Conservation (phyloP, 2,888 invertebrate species). For the Drosophila demipolita region DNA sequence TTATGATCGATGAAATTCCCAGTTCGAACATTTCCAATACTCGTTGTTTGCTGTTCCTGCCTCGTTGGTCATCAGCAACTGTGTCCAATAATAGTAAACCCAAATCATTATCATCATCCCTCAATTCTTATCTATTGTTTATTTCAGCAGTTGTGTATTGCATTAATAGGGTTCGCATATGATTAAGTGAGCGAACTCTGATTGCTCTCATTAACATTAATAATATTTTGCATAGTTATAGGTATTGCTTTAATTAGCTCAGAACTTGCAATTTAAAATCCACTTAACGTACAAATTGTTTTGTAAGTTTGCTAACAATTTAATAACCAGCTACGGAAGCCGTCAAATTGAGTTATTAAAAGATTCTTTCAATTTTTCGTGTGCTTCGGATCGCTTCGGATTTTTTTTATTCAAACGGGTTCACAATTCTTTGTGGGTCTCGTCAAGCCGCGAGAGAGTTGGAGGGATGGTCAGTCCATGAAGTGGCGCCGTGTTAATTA, state of each 20-base stretch:
- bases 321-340: conserved; percentile 51
- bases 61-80: conserved; percentile 44
- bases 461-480: conserved; percentile 41
- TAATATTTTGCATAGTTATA: conserved; percentile 7
- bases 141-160: not conserved
- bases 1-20: conserved; percentile 85
- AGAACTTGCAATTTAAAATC: conserved; percentile 27
- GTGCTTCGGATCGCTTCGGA: conserved; percentile 24
- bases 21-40: conserved; percentile 74
- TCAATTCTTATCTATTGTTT: conserved; percentile 6
- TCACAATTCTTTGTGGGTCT: conserved; percentile 21
- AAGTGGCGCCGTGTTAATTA: conserved; percentile 77
- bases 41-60: conserved; percentile 13
- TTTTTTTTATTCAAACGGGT: conserved; percentile 66
- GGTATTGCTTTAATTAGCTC: not conserved
- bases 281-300: conserved; percentile 50
- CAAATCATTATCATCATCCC: conserved; percentile 29
- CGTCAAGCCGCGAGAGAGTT: not conserved
- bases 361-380: conserved; percentile 74
- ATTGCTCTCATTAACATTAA: conserved; percentile 5
- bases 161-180: not conserved
- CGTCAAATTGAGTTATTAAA: conserved; percentile 74
- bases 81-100: conserved; percentile 60
- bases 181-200: not conserved
- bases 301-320: conserved; percentile 55